A percentile compares a stretch with the other conserved stretches of the same genome.
Evolutionary conservation across 2,113 vertebrate species (phyloP).

Genomic region (Psittacara wagleri): DNA sequence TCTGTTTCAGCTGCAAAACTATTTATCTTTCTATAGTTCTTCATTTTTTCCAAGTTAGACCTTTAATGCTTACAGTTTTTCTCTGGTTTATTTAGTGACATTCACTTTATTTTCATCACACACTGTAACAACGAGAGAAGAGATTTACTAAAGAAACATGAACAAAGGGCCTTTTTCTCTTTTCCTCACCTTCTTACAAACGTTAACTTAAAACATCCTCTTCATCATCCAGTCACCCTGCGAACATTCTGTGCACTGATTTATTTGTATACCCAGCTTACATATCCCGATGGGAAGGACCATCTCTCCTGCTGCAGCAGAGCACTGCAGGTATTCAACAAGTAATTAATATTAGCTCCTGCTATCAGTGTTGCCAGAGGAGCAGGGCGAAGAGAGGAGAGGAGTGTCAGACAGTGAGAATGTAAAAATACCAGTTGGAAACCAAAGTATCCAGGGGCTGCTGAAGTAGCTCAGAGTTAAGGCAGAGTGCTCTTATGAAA

Average conservation of each 20-base stretch:
- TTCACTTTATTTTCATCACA: not conserved
- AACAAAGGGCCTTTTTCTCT: not conserved
- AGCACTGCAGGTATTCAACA: not conserved
- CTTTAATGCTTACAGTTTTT: not conserved
- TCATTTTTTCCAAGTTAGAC: not conserved
- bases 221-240: not conserved
- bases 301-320: not conserved
- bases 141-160: not conserved
- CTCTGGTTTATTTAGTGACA: not conserved
- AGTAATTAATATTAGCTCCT: not conserved
- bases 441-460: not conserved
- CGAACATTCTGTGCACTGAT: rapidly evolving
- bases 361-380: not conserved
- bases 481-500: not conserved
- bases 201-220: not conserved
- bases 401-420: not conserved
- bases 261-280: not conserved
- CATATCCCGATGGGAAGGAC: not conserved
- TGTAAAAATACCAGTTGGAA: not conserved
- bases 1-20: not conserved
- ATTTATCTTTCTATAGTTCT: not conserved
- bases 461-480: not conserved
- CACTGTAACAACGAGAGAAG: not conserved
- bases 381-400: not conserved
- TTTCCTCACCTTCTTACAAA: not conserved